phyloP scores from a whole-genome alignment of 2,888 invertebrate genomes.

The Temnothorax ravouxi region DNA sequence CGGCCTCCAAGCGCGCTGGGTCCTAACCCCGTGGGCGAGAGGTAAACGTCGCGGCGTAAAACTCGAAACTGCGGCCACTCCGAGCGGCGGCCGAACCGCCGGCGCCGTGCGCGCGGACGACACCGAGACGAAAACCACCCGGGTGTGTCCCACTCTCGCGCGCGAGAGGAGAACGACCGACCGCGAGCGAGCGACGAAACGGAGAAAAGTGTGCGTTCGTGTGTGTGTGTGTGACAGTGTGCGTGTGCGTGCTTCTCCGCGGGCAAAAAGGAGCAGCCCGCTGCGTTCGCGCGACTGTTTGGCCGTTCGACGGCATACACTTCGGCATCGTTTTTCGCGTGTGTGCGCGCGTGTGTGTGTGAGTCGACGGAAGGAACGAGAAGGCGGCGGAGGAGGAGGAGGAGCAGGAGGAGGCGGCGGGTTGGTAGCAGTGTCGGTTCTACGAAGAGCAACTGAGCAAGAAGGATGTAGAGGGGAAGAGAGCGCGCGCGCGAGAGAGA shows the following conservation, averaged over 20 bases:
- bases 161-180: slow-evolving; percentile 51
- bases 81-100: background rate
- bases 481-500: background rate
- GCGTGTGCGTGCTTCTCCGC: slow-evolving; percentile 29
- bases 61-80: background rate
- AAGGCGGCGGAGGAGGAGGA: background rate
- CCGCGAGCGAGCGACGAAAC: slow-evolving; percentile 41
- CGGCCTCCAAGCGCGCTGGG: slow-evolving; percentile 39
- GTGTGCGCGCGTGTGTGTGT: slow-evolving; percentile 34
- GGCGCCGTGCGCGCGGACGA: slow-evolving; percentile 12
- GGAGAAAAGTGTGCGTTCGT: slow-evolving; percentile 41
- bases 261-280: slow-evolving; percentile 39
- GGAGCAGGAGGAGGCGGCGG: slow-evolving; percentile 10
- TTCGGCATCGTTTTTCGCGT: slow-evolving; percentile 66
- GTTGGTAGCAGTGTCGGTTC: slow-evolving; percentile 50
- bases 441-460: slow-evolving; percentile 41
- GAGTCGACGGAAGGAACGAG: slow-evolving; percentile 57
- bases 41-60: slow-evolving; percentile 15
- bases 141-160: slow-evolving; percentile 40
- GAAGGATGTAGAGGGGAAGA: background rate
- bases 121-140: slow-evolving; percentile 46
- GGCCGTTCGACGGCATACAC: slow-evolving; percentile 46
- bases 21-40: background rate
- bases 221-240: slow-evolving; percentile 29
- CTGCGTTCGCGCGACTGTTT: slow-evolving; percentile 39